phyloP scores from a whole-genome alignment of 2,113 vertebrate genomes.

The Atractosteus spatula region DNA sequence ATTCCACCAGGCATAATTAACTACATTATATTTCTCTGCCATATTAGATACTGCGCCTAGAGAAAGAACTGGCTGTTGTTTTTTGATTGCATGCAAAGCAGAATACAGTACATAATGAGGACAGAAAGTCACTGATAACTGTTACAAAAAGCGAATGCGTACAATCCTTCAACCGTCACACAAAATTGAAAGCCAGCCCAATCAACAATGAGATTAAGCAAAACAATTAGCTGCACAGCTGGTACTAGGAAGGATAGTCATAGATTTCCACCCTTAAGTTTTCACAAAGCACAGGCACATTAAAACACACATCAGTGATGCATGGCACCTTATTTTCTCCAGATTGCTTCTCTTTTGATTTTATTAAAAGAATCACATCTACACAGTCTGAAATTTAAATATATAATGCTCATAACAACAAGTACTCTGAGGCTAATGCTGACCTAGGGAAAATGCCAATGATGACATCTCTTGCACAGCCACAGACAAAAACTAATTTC shows the following conservation, averaged over 20 bases:
- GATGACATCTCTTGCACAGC: too few relatives aligned
- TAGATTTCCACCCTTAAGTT: not conserved
- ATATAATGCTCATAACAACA: too few relatives aligned
- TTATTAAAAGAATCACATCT: too few relatives aligned
- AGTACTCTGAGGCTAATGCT: too few relatives aligned
- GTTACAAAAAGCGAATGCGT: not conserved
- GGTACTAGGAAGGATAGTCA: not conserved
- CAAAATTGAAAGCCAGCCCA: not conserved
- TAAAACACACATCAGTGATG: too few relatives aligned
- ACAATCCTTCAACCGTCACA: not conserved
- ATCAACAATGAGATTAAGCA: not conserved
- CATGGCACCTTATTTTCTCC: too few relatives aligned
- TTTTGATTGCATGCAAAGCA: constrained; percentile 48
- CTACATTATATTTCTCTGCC: constrained; percentile 62
- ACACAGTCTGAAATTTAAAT: too few relatives aligned
- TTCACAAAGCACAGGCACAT: not conserved
- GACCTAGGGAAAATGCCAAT: too few relatives aligned
- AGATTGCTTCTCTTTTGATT: too few relatives aligned
- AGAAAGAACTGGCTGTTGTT: constrained; percentile 48
- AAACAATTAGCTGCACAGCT: constrained; percentile 8
- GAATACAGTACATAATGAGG: constrained; percentile 36
- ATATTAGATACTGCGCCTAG: constrained; percentile 43
- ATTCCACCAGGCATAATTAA: constrained; percentile 71
- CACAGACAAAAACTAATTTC: too few relatives aligned
- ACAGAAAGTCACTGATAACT: not conserved